These are phyloP conservation scores for Lophotis ruficrista DNA, from an alignment of 2,113 vertebrate species.

Conservation along the genomic window DNA sequence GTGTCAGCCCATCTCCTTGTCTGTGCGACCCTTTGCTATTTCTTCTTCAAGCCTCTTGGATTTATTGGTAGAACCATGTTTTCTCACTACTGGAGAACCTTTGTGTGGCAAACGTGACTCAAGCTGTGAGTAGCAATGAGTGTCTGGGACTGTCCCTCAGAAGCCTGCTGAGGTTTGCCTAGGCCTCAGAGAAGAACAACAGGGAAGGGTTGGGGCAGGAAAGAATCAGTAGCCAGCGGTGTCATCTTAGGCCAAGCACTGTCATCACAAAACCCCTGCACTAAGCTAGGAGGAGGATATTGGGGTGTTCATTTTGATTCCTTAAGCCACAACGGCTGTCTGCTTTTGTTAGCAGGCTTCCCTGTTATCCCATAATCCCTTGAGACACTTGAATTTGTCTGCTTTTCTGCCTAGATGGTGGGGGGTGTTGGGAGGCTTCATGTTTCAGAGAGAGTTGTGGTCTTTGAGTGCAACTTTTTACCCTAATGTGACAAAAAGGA, in stretches of 20 bases:
- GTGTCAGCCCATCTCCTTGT: neutral
- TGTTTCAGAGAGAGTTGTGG: constrained; percentile 30
- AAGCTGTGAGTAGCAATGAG: neutral
- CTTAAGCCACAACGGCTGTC: neutral
- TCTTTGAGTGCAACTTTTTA: constrained; percentile 51
- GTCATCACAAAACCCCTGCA: neutral
- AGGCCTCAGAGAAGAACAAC: neutral
- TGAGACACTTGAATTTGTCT: constrained; percentile 39
- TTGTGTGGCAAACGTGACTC: neutral
- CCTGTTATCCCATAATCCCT: constrained; percentile 14
- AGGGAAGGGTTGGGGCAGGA: neutral
- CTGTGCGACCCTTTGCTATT: neutral
- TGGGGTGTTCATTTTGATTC: neutral
- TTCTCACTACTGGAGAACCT: neutral
- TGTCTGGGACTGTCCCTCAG: neutral
- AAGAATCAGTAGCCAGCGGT: neutral
- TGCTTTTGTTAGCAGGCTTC: constrained; percentile 40
- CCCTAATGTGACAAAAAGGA: constrained; percentile 61
- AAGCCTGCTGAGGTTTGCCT: neutral
- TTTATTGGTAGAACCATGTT: neutral
- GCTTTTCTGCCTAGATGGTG: constrained; percentile 9
- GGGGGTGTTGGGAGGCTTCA: constrained; percentile 11
- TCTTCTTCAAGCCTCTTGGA: neutral
- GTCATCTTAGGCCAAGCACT: neutral
- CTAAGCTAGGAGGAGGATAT: neutral